These are phyloP conservation scores for Argopecten irradians DNA, from an alignment of 1,140 invertebrate species.

Conservation along the genomic window DNA sequence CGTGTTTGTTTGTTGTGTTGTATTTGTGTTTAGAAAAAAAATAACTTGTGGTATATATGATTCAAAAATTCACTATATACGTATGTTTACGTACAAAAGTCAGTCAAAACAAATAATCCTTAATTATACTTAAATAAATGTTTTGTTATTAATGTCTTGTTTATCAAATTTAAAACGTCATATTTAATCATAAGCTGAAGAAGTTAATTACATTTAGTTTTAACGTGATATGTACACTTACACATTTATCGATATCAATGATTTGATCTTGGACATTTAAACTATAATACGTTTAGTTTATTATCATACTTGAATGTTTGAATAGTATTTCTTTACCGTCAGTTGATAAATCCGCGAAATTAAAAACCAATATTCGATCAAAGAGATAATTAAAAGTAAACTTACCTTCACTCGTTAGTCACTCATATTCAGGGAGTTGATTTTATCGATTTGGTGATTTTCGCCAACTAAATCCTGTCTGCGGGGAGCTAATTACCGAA, in stretches of 20 bases:
- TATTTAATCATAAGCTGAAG: background rate
- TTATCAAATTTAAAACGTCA: background rate
- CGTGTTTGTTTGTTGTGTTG: too few relatives aligned
- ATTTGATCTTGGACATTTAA: background rate
- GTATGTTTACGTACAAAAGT: too few relatives aligned
- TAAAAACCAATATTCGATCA: conserved; percentile 1
- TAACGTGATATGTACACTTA: background rate
- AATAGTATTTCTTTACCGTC: background rate
- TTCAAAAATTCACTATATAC: too few relatives aligned
- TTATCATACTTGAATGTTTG: background rate
- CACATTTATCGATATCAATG: background rate
- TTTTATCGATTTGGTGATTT: background rate
- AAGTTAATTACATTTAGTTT: background rate
- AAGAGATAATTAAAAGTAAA: background rate
- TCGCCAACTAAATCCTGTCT: background rate
- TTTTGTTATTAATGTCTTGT: background rate
- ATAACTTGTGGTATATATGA: too few relatives aligned
- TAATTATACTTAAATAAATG: background rate
- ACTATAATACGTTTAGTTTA: background rate
- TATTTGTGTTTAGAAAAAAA: too few relatives aligned
- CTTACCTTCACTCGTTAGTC: background rate
- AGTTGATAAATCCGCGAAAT: background rate
- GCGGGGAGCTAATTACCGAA: background rate
- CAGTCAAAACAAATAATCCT: too few relatives aligned
- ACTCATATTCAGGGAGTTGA: background rate